Evolutionary conservation across 30 jellyfish, hydroid and myxozoan genomes (phyloP), one percentile per base, ranked within the genome.

Genomic region (Aurelia coerulea): DNA sequence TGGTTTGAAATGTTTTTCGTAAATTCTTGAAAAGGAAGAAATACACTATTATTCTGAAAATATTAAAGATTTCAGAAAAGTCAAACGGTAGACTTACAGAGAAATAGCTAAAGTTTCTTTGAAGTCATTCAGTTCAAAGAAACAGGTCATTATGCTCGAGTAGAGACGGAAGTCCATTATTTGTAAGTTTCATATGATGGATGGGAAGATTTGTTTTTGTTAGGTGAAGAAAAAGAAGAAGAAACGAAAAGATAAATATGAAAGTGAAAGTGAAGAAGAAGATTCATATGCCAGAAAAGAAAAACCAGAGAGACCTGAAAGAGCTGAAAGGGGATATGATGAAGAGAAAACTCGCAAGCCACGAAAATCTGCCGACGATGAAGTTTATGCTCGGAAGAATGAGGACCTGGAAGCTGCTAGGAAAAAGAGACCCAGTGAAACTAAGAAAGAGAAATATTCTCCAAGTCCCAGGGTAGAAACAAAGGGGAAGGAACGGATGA

Each of bases 211-310:
- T 46, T 9, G 1, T 46, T 46, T 46, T 1, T 46, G 11, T 6
- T 46, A 83, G 56, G 68, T 32, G 71, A 73, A 74, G 76, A 84
- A 84, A 72, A 84, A 84, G 73, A 74, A 73, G 83, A 84, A 73
- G 70, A 84, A 84, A 49, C 65, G 62, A 41, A 83, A 71, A 34
- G 75, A 83, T 35, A 76, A 71, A 54, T 60, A 76, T 60, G 83
- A 83, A 83, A 73, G 86, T 72, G 93, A 84, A 4, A 66, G 46
- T 3, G 68, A 68, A 3, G 93, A 62, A 52, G 77, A 50, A 31
- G 83, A 84, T 14, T 49, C 81, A 0, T 62, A 46, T 35, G 53
- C 49, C 39, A 64, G 68, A 68, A 81, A 81, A 65, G 65, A 50
- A 68, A 81, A 81, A 62, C 18, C 18, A 31, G 84, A 81, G 34